phyloP scores from a whole-genome alignment of 2,888 invertebrate species.

The Lasiommata megera region DNA sequence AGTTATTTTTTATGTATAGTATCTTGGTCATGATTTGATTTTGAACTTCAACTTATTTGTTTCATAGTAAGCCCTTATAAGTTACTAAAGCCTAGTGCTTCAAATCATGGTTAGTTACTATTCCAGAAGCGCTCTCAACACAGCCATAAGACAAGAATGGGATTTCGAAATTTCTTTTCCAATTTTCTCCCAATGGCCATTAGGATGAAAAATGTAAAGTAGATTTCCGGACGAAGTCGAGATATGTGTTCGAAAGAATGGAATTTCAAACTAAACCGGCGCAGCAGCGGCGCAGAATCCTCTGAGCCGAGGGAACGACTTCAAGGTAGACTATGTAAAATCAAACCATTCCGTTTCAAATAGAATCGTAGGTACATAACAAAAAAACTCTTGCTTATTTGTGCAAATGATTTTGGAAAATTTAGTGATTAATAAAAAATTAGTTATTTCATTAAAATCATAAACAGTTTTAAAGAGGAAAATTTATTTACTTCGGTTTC shows the following conservation, averaged over 20 bases:
- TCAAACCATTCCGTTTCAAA: conserved; percentile 1
- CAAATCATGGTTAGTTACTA: background rate
- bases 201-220: conserved; percentile 81
- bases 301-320: conserved; percentile 46
- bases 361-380: background rate
- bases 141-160: conserved; percentile 46
- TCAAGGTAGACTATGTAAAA: conserved; percentile 38
- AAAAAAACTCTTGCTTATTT: background rate
- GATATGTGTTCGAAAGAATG: conserved; percentile 77
- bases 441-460: too few species aligned
- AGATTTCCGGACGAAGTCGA: conserved; percentile 74
- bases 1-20: too few species aligned
- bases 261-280: conserved; percentile 72
- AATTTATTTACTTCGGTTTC: too few species aligned
- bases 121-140: conserved; percentile 14
- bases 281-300: conserved; percentile 47
- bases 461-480: too few species aligned
- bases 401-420: too few species aligned
- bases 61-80: too few species aligned
- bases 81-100: background rate
- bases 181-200: conserved; percentile 80
- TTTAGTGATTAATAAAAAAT: too few species aligned
- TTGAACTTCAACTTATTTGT: too few species aligned
- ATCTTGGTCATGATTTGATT: too few species aligned
- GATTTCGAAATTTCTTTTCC: conserved; percentile 76